Evolutionary conservation across 2,113 vertebrate species (phyloP).

Genomic region (Sminthopsis crassicaudata): DNA sequence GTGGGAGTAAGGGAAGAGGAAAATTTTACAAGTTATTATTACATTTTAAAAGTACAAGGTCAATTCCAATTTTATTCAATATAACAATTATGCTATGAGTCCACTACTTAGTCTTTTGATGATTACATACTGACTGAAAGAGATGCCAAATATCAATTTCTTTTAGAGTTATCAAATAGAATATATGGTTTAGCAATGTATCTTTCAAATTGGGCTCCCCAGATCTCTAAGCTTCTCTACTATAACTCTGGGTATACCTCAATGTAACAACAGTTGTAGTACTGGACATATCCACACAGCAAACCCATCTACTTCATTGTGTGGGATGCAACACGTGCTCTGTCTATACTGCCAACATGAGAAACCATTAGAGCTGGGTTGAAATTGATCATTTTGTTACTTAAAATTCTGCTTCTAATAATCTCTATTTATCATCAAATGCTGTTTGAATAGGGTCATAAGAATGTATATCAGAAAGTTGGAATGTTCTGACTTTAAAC

Average conservation of each 20-base stretch:
- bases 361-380: neutral
- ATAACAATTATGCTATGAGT: neutral
- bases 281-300: neutral
- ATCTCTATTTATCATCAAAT: neutral
- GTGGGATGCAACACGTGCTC: neutral
- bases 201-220: neutral
- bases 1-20: no score
- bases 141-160: neutral
- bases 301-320: neutral
- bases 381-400: neutral
- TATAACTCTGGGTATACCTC: neutral
- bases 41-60: neutral
- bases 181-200: neutral
- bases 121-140: neutral
- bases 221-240: neutral
- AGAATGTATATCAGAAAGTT: neutral
- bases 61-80: neutral
- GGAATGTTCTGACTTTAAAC: neutral
- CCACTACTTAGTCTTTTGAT: neutral
- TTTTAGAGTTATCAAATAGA: neutral
- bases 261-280: neutral
- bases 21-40: neutral
- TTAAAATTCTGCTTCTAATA: neutral
- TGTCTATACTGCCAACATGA: neutral
- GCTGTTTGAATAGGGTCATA: neutral